Evolutionary conservation across 2,113 vertebrate species (phyloP), one percentile per base, ranked within the genome.

Genomic region (Zosterops pallidus): DNA sequence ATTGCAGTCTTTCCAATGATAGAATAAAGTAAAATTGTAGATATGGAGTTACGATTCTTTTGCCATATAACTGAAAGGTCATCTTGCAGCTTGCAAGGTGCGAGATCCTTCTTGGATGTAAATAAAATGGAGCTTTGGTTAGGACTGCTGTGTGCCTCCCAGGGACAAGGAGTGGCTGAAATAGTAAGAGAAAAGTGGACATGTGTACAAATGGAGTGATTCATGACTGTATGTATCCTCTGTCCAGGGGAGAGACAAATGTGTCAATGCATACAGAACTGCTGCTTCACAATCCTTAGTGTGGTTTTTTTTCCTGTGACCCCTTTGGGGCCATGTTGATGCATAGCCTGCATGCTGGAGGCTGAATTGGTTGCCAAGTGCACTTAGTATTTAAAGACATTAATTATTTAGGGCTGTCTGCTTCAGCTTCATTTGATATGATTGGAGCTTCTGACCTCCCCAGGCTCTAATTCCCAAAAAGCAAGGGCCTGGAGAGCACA

Each of bases 331-430:
- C 22, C 21, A 9, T 64, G 53, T 49, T 75, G 74, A 42, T 90
- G 78, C 59, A 50, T 67, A 90, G 78, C 52, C 55, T 94, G 29
- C 77, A 44, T 75, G 71, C 88, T 95, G 83, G 63, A 93, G 80
- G 76, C 94, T 71, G 79, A 90, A 75, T 37, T 86, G 44, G 14
- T 92, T 93, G 49, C 59, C 8, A 1, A 94, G 72, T 78, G 86
- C 83, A 92, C 56, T 96, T 94, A 81, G 63, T 84, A 77, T 95
- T 87, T 89, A 67, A 84, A 90, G 35, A 63, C 65, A 71, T 92
- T 86, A 95, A 94, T 93, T 92, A 95, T 96, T 93, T 46, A 96
- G 42, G 28, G 25, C 65, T 82, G 33, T 69, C 80, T 89, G 76
- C 47, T 69, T 55, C 35, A 68, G 47, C 42, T 89, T 94, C 33